Evolutionary conservation across 64 coral and sea anemone genomes (phyloP), one percentile per base, ranked within the genome.

Genomic region (Pocillopora verrucosa): DNA sequence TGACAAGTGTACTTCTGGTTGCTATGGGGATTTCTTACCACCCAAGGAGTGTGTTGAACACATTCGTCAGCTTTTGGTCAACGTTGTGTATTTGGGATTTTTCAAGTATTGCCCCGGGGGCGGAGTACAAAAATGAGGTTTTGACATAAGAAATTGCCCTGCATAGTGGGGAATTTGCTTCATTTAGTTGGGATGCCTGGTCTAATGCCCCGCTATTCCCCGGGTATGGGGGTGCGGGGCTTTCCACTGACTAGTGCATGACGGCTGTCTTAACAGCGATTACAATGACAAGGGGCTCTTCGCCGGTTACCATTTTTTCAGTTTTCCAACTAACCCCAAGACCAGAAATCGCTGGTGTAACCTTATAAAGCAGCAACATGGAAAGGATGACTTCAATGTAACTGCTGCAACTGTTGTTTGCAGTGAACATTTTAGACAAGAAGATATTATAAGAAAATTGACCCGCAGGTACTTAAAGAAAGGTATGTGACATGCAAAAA

Each of bases 331-430:
- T 22, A 51, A 73, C 63, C 61, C 38, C 16, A 56, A 79, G 58
- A 20, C 24, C 63, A 41, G 89, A 77, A 61, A 85, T 72, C 73
- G 80, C 11, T 76, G 89, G 89, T 86, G 89, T 91, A 91, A 91
- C 75, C 61, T 91, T 73, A 91, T 85, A 57, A 91, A 86, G 64
- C 35, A 70, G 69, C 80, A 91, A 74, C 89, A 85, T 85, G 80
- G 89, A 91, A 85, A 83, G 82, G 59, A 63, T 67, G 61, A 63
- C 61, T 63, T 63, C 61, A 63, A 63, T 63, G 61, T 13, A 63
- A 63, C 11, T 63, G 61, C 61, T 10, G 61, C 61, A 63, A 63
- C 61, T 63, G 61, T 63, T 63, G 61, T 63, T 77, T 77, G 75
- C 35, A 56, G 37, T 77, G 75, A 77, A 57, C 75, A 77, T 56